Conservation (phyloP, 2,888 invertebrate genomes). For the Dryobotodes eremita region DNA sequence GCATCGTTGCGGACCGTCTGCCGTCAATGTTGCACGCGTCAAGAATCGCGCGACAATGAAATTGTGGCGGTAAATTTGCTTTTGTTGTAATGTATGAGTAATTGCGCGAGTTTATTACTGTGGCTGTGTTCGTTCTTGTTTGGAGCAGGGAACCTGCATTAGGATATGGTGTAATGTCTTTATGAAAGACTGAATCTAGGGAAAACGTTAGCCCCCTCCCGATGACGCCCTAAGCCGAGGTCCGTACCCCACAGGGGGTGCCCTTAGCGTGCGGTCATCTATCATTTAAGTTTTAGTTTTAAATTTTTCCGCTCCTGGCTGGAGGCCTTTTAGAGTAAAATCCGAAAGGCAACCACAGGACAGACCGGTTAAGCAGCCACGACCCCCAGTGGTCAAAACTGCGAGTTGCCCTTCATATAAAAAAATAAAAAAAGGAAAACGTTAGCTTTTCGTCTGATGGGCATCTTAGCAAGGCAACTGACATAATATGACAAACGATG, state of each 20-base stretch:
- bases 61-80: slow-evolving; percentile 57
- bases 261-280: too few species aligned
- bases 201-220: neutral
- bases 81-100: slow-evolving; percentile 63
- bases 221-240: too few species aligned
- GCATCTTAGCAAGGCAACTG: neutral
- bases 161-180: neutral
- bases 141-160: slow-evolving; percentile 3
- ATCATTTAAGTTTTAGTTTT: too few species aligned
- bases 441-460: neutral
- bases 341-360: too few species aligned
- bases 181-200: neutral
- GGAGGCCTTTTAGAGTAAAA: too few species aligned
- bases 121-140: slow-evolving; percentile 38
- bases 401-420: too few species aligned
- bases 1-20: slow-evolving; percentile 56
- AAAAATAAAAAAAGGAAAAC: too few species aligned
- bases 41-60: slow-evolving; percentile 62
- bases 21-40: slow-evolving; percentile 63
- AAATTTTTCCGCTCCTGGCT: too few species aligned
- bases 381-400: too few species aligned
- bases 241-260: too few species aligned
- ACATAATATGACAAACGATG: neutral
- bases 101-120: slow-evolving; percentile 56
- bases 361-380: too few species aligned